Conservation (phyloP, 2,113 vertebrate species). For the Scomber scombrus region DNA sequence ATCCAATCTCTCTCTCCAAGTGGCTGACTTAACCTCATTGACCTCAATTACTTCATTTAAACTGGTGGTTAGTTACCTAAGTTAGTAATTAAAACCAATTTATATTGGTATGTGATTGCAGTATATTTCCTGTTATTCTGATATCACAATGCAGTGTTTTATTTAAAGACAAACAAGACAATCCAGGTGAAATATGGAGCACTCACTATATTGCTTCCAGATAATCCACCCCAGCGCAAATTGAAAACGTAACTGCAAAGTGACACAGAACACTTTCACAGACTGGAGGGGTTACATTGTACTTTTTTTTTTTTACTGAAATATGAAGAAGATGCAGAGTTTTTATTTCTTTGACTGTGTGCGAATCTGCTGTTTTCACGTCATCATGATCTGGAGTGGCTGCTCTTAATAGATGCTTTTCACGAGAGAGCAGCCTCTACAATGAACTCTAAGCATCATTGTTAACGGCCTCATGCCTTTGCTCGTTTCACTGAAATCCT, state of each 20-base stretch:
- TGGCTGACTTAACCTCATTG: conserved; percentile 61
- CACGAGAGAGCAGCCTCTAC: neutral
- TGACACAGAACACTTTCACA: too few species aligned
- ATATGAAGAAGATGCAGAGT: too few species aligned
- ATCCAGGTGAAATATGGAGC: neutral
- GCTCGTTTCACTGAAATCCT: neutral
- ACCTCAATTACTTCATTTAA: neutral
- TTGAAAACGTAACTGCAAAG: too few species aligned
- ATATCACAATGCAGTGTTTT: neutral
- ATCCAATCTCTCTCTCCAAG: conserved; percentile 28
- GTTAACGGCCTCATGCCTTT: neutral
- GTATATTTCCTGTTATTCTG: conserved; percentile 6
- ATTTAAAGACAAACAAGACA: neutral
- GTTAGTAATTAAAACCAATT: neutral
- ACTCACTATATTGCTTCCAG: neutral
- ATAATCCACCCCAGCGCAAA: too few species aligned
- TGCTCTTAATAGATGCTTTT: neutral
- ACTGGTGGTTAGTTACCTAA: neutral
- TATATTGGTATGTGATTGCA: conserved; percentile 2
- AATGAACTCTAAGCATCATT: neutral
- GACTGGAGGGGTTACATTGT: too few species aligned
- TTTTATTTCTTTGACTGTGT: too few species aligned
- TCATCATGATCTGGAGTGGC: too few species aligned
- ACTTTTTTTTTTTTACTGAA: too few species aligned
- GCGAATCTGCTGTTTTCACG: too few species aligned